Base-by-base conservation (phyloP, 2,797 vertebrate species). In the Melanotaenia nigrans region DNA sequence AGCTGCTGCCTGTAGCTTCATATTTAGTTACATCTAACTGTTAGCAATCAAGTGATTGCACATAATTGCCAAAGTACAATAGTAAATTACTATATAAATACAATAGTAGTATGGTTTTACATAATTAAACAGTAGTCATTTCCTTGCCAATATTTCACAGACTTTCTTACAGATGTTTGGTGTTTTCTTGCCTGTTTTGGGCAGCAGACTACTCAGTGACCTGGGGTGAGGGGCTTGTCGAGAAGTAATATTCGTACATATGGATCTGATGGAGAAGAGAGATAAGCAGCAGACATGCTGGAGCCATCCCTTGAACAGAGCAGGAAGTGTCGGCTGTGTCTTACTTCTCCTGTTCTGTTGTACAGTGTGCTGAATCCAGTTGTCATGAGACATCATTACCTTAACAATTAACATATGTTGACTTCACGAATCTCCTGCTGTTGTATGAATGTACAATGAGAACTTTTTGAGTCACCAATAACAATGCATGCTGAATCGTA, bases 201-300 rank as follows among this genome's bases (percentile, higher is more conserved):
- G 67, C 65, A 71, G 77, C 5, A 71, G 75, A 77, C 49, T 53
- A 84, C 49, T 75, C 42, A 3, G 66, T 82, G 81, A 83, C 79
- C 79, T 55, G n/a, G n/a, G 47, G 68, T 73, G 33, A n/a, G 79
- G 74, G 73, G 71, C 62, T 55, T 56, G 75, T 63, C 7, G 18
- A 79, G 60, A 72, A 78, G 62, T 66, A 82, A 75, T 59, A 32
- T 65, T 61, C 81, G 83, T 72, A 79, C 94, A 95, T 92, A 94
- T 95, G 94, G 94, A 94, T 94, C 89, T 93, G 91, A 95, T 95
- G 91, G 92, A 91, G 73, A 89, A 79, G 80, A 73, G 88, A 93
- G 92, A 93, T 92, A 90, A 93, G 85, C 84, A 83, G 91, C 86
- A 95, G 94, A 95, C 93, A 68, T 81, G 22, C 82, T 92, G 94